Evolutionary conservation across 2,113 vertebrate species (phyloP).

Genomic region (Raja brachyura): DNA sequence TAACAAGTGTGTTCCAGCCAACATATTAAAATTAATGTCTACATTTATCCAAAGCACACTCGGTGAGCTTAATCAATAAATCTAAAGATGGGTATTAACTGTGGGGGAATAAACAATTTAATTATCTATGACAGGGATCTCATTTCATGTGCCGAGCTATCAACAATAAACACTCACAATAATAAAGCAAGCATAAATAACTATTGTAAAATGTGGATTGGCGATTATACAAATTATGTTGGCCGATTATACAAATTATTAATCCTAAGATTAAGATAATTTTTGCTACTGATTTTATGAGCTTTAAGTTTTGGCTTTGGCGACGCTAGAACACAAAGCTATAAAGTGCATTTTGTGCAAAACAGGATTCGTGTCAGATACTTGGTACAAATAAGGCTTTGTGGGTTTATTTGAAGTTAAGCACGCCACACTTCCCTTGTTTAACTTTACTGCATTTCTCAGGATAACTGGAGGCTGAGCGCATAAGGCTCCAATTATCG

Average conservation of each 20-base stretch:
- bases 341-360: not conserved
- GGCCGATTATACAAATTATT: not conserved
- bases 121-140: not conserved
- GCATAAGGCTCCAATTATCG: constrained; percentile 2
- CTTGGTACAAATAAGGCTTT: not conserved
- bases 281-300: not conserved
- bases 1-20: not conserved
- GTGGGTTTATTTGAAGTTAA: constrained; percentile 16
- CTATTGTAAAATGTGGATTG: not conserved
- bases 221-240: not conserved
- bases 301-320: not conserved
- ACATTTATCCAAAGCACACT: not conserved
- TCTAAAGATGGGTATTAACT: not conserved
- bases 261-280: not conserved
- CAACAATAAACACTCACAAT: not conserved
- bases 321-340: not conserved
- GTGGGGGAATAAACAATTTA: constrained; percentile 21
- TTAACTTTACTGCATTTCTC: constrained; percentile 16
- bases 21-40: not conserved
- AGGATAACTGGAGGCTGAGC: not conserved
- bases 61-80: not conserved
- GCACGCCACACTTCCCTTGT: not conserved
- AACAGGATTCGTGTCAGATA: constrained; percentile 10
- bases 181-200: not conserved
- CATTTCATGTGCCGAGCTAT: not conserved